Evolutionary conservation across 2,113 vertebrate species (phyloP), one percentile per base, ranked within the genome.

Genomic region (Uropsilus gracilis): DNA sequence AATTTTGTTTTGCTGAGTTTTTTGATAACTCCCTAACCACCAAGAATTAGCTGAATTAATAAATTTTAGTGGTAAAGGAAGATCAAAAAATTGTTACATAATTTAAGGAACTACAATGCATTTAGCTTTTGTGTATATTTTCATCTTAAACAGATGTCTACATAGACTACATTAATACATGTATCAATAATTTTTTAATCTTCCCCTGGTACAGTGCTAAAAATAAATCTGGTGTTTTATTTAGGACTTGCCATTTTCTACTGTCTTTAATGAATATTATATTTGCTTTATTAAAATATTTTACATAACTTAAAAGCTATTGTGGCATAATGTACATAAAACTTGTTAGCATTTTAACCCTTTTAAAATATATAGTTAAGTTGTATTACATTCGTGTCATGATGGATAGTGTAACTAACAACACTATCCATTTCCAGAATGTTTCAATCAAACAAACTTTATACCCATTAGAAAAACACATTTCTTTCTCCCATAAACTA

Each of bases 281-380:
- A 71, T 86, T 93, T 93, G 50, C 63, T n/a, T 92, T 92, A 26
- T 89, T 89, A 89, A 87, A 92, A 68, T 72, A 37, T 82, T 80
- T 93, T 84, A 75, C 77, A 34, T 92, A 64, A 30, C 34, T 86
- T 89, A 46, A 81, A n/a, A 80, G 30, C 44, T 66, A 61, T 69
- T 81, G 9, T 53, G 17, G 1, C 20, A 61, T 61, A 80, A 55
- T 75, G 61, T 61, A 63, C 14, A 57, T 30, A 76, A 71, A 30
- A 53, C 64, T 69, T 42, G 59, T 72, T 89, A 77, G 28, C 48
- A 34, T 68, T 61, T 94, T 77, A 68, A 59, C 20, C 11, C 34
- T 73, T 72, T 34, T 73, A n/a, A 57, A 64, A 2, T 92, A 53
- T 16, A 30, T 14, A 83, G 2, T 87, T 94, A 10, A 90, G 1